Percentiles rank a stretch among this genome's conserved stretches.
Conservation (phyloP, 2,888 invertebrate species). For the Romanomermis culicivorax region DNA sequence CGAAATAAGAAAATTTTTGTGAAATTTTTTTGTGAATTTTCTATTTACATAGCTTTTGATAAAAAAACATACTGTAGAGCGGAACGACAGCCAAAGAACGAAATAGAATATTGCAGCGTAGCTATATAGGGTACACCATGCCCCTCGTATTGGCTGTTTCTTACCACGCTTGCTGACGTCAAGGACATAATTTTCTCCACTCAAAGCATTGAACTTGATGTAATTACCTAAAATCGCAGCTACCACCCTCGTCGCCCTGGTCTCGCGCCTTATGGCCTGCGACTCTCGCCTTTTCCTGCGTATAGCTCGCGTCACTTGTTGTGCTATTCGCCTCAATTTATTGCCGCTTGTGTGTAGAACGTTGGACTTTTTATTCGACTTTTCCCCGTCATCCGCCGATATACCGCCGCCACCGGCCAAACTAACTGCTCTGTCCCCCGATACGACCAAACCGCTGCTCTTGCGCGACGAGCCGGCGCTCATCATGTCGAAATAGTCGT, state of each 20-base stretch:
- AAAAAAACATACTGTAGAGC: no score
- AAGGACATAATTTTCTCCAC: no score
- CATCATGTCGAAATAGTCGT: not conserved
- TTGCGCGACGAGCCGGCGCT: not conserved
- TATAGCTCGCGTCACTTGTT: slow-evolving; percentile 18
- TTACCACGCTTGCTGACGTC: no score
- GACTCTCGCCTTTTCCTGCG: slow-evolving; percentile 19
- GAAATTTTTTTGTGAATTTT: no score
- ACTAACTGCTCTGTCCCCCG: no score
- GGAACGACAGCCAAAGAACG: no score
- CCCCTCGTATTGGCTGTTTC: no score
- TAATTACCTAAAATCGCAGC: slow-evolving; percentile 19
- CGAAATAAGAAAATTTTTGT: no score
- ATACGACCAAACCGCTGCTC: not conserved
- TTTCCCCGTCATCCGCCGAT: not conserved
- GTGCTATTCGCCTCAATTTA: slow-evolving; percentile 1
- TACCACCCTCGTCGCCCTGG: slow-evolving; percentile 18
- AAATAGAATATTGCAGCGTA: no score
- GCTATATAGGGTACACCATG: no score
- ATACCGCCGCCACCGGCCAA: not conserved
- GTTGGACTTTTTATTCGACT: not conserved
- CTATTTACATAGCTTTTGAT: no score
- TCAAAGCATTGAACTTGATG: no score
- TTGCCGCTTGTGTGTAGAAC: not conserved
- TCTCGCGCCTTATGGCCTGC: slow-evolving; percentile 18